A percentile compares a stretch with the other conserved stretches of the same genome.
Evolutionary conservation across 1,140 invertebrate species (phyloP).

Genomic region (Harlomillsia oculata): DNA sequence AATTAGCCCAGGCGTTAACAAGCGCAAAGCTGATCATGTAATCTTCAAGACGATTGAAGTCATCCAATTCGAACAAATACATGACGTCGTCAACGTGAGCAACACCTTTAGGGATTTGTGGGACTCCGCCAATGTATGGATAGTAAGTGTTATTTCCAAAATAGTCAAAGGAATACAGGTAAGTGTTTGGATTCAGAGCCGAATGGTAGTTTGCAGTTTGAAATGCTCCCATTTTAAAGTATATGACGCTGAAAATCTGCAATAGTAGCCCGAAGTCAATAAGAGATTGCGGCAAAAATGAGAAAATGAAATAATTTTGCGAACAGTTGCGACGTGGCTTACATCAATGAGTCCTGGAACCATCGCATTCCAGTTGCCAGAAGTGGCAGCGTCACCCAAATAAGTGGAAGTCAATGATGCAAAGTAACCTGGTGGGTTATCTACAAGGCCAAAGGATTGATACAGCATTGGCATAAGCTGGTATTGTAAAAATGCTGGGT

Average conservation of each 20-base stretch:
- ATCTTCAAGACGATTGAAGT: conserved; percentile 7
- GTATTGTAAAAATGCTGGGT: not conserved
- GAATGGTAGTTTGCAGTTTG: conserved; percentile 1
- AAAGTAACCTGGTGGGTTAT: not conserved
- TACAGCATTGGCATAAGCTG: not conserved
- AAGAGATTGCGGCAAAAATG: not conserved
- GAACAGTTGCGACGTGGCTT: not conserved
- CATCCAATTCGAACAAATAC: conserved; percentile 19
- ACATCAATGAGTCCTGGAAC: not conserved
- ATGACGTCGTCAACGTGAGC: conserved; percentile 25
- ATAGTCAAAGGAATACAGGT: conserved; percentile 7
- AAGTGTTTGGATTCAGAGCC: not conserved
- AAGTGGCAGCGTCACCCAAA: conserved; percentile 1
- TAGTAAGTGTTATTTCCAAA: conserved; percentile 6
- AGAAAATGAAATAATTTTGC: not conserved
- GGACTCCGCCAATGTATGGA: not conserved
- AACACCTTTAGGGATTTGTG: conserved; percentile 5
- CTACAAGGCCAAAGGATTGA: not conserved
- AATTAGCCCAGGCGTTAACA: conserved; percentile 29
- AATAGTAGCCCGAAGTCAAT: not conserved
- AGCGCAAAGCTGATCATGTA: conserved; percentile 15
- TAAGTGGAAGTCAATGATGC: not conserved
- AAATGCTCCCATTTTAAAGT: conserved; percentile 1
- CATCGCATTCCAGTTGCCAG: conserved; percentile 2
- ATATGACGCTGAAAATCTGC: conserved; percentile 2